Conservation (phyloP, 2,797 vertebrate species). For the Manis javanica region DNA sequence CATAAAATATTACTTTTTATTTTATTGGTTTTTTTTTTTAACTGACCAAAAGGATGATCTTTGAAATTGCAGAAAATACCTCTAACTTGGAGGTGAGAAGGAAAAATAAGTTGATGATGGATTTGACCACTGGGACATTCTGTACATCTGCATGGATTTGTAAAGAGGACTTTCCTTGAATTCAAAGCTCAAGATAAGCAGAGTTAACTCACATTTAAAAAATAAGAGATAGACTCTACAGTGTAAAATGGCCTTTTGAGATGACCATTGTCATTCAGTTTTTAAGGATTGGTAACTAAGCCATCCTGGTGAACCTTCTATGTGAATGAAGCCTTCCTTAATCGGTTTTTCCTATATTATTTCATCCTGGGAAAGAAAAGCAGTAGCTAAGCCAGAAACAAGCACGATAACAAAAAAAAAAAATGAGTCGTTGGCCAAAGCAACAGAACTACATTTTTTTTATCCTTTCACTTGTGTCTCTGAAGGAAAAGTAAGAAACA, state of each 20-base stretch:
- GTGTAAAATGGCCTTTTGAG: constrained; percentile 13
- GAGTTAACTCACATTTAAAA: neutral
- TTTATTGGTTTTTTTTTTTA: neutral
- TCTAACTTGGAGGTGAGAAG: neutral
- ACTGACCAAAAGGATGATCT: neutral
- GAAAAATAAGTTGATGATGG: neutral
- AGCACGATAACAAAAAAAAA: constrained; percentile 51
- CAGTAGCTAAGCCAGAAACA: constrained; percentile 66
- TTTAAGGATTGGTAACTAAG: constrained; percentile 10
- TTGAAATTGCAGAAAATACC: neutral
- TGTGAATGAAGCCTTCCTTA: constrained; percentile 46
- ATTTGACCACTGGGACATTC: neutral
- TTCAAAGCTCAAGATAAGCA: neutral
- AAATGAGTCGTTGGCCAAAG: constrained; percentile 61
- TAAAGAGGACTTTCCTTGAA: constrained; percentile 24
- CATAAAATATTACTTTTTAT: neutral
- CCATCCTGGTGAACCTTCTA: constrained; percentile 13
- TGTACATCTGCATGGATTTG: neutral
- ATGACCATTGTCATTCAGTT: constrained; percentile 1
- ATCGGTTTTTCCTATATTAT: constrained; percentile 57
- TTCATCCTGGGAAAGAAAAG: constrained; percentile 60
- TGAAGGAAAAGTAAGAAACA: constrained; percentile 62
- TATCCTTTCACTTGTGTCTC: constrained; percentile 50
- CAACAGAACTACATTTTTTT: constrained; percentile 59
- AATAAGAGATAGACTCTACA: constrained; percentile 9